Evolutionary conservation across 2,888 invertebrate species (phyloP), one percentile per base, ranked within the genome.

Genomic region (Aspidiotus destructor): DNA sequence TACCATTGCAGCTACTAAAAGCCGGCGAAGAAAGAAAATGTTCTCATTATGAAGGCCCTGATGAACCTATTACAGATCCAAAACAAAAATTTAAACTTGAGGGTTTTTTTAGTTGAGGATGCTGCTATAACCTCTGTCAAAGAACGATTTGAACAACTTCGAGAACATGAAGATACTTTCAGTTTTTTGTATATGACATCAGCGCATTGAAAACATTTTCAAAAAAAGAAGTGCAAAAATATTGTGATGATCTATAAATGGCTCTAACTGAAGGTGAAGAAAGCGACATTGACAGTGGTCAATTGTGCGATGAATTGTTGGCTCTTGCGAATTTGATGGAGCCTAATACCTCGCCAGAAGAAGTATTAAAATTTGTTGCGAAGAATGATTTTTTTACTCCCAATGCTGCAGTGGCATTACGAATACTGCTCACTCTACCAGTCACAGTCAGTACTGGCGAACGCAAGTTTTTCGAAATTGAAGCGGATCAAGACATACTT

Each of bases 401-500:
- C n/a, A 63, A 63, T 60, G 40, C 69, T 42, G 61, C 58, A 42
- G 55, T 69, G 57, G 69, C 69, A 52, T 69, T 73, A 62, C 61
- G 72, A 65, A 72, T 73, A 58, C 62, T 72, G 55, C 68, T 71
- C 40, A 73, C 73, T 41, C 69, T 71, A 57, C 72, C 72, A 54
- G 71, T 73, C 13, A 71, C 71, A 41, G 72, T 72, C 28, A 73
- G 72, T 16, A 70, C 64, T 58, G 72, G 72, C 41, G 71, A 72
- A 70, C 70, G 72, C 67, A n/a, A 72, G 70, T 69, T 73, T 72
- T 63, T 72, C 70, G 16, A 72, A 72, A 71, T 62, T 72, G n/a
- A 71, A 72, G 57, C 62, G 70, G 64, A 71, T 73, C 52, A 71
- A 73, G 70, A 72, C 70, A 40, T 73, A 71, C 64, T 69, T 70